phyloP scores from a whole-genome alignment of 2,797 vertebrate species.

The Sebastes jordani region DNA sequence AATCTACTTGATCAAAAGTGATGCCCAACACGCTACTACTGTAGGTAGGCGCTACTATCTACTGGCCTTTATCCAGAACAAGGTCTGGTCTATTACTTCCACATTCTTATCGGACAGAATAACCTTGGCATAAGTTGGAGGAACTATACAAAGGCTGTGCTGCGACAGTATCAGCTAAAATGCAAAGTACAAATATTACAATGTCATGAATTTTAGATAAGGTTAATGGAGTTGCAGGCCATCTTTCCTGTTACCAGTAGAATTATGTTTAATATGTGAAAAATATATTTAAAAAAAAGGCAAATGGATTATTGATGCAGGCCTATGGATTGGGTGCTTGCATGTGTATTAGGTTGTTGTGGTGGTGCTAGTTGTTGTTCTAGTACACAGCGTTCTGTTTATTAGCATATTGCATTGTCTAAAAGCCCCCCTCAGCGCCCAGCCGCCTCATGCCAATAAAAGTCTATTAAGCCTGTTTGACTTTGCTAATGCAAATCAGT shows the following conservation, averaged over 20 bases:
- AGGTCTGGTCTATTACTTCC: constrained; percentile 9
- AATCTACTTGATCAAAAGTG: constrained; percentile 19
- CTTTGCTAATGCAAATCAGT: constrained; percentile 72
- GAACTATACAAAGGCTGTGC: constrained; percentile 9
- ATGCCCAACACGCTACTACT: background rate
- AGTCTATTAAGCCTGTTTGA: constrained; percentile 72
- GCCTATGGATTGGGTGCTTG: background rate
- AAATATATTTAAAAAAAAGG: background rate
- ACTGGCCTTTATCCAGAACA: constrained; percentile 39
- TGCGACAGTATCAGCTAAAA: background rate
- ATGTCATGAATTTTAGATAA: background rate
- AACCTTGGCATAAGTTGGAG: constrained; percentile 41
- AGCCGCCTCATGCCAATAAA: constrained; percentile 61
- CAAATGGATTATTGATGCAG: constrained; percentile 3
- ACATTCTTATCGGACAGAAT: constrained; percentile 28
- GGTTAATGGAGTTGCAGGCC: background rate
- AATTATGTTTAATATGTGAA: background rate
- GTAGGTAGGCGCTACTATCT: constrained; percentile 44
- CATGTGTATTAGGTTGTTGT: background rate
- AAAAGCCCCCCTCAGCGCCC: constrained; percentile 41
- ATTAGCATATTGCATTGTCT: constrained; percentile 66
- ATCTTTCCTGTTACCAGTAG: background rate
- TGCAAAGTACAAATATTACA: background rate
- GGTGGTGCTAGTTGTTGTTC: constrained; percentile 40
- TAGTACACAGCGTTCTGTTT: constrained; percentile 45